Conservation (phyloP, 2,888 invertebrate genomes). For the Macaria notata region DNA sequence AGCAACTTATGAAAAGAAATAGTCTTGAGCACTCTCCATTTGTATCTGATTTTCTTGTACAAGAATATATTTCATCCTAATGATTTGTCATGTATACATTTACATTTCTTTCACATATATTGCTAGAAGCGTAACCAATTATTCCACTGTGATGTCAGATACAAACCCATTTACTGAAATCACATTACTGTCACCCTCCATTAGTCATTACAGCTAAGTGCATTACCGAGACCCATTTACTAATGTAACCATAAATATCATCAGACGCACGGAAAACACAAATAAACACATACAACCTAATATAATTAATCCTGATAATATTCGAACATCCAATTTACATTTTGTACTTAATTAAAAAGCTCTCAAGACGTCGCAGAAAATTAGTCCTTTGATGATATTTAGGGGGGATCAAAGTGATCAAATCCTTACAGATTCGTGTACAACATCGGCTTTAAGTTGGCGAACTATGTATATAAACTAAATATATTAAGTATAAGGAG, state of each 20-base stretch:
- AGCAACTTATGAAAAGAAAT: too few species aligned
- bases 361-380: slow-evolving; percentile 25
- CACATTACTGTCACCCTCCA: slow-evolving; percentile 6
- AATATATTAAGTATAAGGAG: slow-evolving; percentile 19
- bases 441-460: slow-evolving; percentile 24
- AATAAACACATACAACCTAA: slow-evolving; percentile 17
- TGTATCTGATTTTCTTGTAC: too few species aligned
- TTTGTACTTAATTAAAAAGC: slow-evolving; percentile 32
- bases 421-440: slow-evolving; percentile 30
- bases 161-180: too few species aligned
- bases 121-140: too few species aligned
- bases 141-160: too few species aligned
- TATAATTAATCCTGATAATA: slow-evolving; percentile 24
- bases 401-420: slow-evolving; percentile 34
- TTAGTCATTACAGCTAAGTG: slow-evolving; percentile 23
- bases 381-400: slow-evolving; percentile 24
- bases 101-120: too few species aligned
- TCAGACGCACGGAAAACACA: slow-evolving; percentile 17
- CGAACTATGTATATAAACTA: slow-evolving; percentile 19
- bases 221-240: slow-evolving; percentile 9
- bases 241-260: slow-evolving; percentile 6
- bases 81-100: too few species aligned
- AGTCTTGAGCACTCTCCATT: too few species aligned
- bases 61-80: too few species aligned
- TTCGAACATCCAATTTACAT: slow-evolving; percentile 29